Evolutionary conservation across 2,888 invertebrate species (phyloP).

Genomic region (Acanthosepion pharaonis): DNA sequence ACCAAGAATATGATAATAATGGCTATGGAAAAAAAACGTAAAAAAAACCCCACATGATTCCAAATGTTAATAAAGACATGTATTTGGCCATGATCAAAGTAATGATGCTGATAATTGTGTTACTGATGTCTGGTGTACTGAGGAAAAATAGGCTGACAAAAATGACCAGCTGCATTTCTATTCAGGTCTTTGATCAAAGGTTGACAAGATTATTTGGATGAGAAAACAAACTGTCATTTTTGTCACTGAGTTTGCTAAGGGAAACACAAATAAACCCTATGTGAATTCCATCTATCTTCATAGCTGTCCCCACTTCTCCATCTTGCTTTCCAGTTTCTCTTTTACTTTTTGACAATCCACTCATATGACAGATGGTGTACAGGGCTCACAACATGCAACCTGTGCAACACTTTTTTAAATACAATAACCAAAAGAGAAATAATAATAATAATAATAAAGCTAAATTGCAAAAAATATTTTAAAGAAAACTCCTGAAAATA

Average conservation of each 20-base stretch:
- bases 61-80: neutral
- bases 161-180: neutral
- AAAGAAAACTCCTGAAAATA: no score
- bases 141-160: neutral
- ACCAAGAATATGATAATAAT: no score
- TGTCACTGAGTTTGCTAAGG: neutral
- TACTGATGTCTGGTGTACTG: neutral
- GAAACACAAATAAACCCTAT: neutral
- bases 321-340: no score
- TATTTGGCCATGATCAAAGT: neutral
- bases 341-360: neutral
- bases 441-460: neutral
- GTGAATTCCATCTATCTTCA: neutral
- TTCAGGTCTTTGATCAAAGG: neutral
- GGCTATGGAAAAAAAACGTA: no score
- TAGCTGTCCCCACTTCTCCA: neutral
- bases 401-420: neutral
- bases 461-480: no score
- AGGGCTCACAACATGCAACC: neutral
- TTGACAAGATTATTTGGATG: neutral
- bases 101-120: neutral
- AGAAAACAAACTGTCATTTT: neutral
- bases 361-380: neutral
- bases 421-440: neutral
- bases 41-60: no score